Percentiles rank a stretch among this genome's conserved stretches.
These are phyloP conservation scores for Pseudolycoriella hygida DNA, from an alignment of 2,888 invertebrate species.

Conservation along the genomic window DNA sequence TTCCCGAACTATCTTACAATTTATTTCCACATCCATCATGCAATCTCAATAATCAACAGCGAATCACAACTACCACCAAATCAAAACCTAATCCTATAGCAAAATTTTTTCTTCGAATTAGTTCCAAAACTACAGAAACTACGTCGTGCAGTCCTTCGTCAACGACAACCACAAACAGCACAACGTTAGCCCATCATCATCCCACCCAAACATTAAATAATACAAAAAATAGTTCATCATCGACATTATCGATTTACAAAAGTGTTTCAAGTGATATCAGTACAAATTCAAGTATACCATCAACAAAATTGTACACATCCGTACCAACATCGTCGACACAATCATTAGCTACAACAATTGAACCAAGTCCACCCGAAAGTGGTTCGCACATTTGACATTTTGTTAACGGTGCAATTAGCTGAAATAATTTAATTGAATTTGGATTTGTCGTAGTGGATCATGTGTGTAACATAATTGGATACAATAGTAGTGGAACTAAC, in stretches of 20 bases:
- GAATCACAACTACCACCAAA: slow-evolving; percentile 14
- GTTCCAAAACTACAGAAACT: slow-evolving; percentile 9
- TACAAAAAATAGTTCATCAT: neutral
- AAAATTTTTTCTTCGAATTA: slow-evolving; percentile 28
- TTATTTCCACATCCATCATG: slow-evolving; percentile 15
- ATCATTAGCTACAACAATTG: neutral
- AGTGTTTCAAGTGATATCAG: neutral
- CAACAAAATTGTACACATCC: neutral
- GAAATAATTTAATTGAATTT: neutral
- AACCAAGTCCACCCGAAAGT: neutral
- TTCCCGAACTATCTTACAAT: slow-evolving; percentile 32
- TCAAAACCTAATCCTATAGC: slow-evolving; percentile 29
- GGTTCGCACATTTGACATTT: neutral
- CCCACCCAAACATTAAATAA: too few relatives aligned
- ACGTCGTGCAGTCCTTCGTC: neutral
- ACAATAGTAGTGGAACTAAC: neutral
- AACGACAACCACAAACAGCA: neutral
- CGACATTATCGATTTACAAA: neutral
- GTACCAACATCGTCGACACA: neutral
- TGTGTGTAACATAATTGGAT: neutral
- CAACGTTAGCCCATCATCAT: too few relatives aligned
- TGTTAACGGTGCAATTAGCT: neutral
- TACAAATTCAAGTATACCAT: neutral
- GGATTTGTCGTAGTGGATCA: neutral
- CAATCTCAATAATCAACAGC: slow-evolving; percentile 10